Base-by-base conservation (phyloP, 2,888 invertebrate genomes). In the Himalopsyche japonica region DNA sequence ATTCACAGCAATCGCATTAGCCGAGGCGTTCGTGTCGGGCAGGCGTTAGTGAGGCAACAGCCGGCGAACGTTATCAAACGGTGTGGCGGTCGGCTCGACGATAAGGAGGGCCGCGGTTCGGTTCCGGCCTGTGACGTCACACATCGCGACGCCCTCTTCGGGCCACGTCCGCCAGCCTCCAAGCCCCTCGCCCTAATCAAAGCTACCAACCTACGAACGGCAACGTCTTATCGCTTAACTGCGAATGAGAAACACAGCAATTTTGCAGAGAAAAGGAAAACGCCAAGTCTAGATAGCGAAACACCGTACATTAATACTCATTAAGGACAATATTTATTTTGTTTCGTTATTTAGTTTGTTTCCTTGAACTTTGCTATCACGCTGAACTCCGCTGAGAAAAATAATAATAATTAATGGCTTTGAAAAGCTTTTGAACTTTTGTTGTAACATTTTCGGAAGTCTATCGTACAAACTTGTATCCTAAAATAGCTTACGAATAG, bases 91-190 rank as follows among this genome's bases (percentile, higher is more conserved):
- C 18, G 76, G n/a, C n/a, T n/a, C 18, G 76, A 7, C n/a, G 57
- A 57, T 57, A 57, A 57, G 57, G 24, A 57, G 57, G 20, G 32
- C 76, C 76, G 76, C 76, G 10, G 34, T 34, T n/a, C 76, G 80
- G 79, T 80, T 83, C 83, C 83, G 83, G 30, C 80, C 80, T 57
- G 83, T 49, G 83, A 78, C 80, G 80, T 79, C 81, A 76, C 79
- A 64, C 79, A 79, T 43, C 79, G 30, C 49, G 49, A n/a, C 30
- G 24, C 49, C 49, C 79, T 2, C 57, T 32, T 15, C 77, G 34
- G 18, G 64, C 78, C 82, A 78, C 79, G 79, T 82, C 82, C 49
- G 64, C 57, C 78, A 37, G n/a, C 34, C 32, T 18, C 64, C 80
- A n/a, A 18, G 15, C 18, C 48, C 79, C 27, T 37, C 80, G 30